Evolutionary conservation across 2,888 invertebrate genomes (phyloP).

Genomic region (Caenorhabditis drosophilae): DNA sequence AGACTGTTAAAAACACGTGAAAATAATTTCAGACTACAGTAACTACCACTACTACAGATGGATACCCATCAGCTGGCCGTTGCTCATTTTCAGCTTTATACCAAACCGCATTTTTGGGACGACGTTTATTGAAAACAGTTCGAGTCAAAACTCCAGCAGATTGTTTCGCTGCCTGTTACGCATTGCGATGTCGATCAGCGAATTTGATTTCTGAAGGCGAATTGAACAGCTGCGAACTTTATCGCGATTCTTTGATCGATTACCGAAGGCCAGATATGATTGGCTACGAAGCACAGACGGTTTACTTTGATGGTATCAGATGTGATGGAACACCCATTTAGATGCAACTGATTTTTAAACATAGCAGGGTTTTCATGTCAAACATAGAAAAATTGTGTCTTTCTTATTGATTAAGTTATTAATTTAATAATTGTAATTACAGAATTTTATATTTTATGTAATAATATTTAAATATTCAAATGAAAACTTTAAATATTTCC

Average conservation of each 20-base stretch:
- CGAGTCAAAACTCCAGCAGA: conserved; percentile 51
- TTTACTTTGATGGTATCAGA: conserved; percentile 67
- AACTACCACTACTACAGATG: conserved; percentile 40
- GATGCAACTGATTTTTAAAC: neutral
- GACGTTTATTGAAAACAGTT: conserved; percentile 46
- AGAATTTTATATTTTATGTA: conserved; percentile 2
- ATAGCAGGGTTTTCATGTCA: conserved; percentile 35
- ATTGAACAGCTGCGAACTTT: conserved; percentile 52
- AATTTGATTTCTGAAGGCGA: conserved; percentile 58
- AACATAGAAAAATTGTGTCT: no score
- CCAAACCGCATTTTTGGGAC: conserved; percentile 61
- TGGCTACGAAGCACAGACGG: conserved; percentile 59
- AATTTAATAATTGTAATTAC: conserved; percentile 11
- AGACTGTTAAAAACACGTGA: no score
- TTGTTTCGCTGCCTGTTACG: conserved; percentile 64
- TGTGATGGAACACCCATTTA: conserved; percentile 49
- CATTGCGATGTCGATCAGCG: conserved; percentile 64
- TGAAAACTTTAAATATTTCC: neutral
- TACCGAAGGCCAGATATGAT: conserved; percentile 65
- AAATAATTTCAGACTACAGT: conserved; percentile 26
- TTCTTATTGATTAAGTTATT: conserved; percentile 6
- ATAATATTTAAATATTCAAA: neutral
- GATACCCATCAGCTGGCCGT: conserved; percentile 59
- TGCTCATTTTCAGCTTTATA: conserved; percentile 66
- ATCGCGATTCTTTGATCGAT: conserved; percentile 65